These are phyloP conservation scores for Cathartes aura DNA, from an alignment of 2,113 vertebrate species.

Conservation along the genomic window DNA sequence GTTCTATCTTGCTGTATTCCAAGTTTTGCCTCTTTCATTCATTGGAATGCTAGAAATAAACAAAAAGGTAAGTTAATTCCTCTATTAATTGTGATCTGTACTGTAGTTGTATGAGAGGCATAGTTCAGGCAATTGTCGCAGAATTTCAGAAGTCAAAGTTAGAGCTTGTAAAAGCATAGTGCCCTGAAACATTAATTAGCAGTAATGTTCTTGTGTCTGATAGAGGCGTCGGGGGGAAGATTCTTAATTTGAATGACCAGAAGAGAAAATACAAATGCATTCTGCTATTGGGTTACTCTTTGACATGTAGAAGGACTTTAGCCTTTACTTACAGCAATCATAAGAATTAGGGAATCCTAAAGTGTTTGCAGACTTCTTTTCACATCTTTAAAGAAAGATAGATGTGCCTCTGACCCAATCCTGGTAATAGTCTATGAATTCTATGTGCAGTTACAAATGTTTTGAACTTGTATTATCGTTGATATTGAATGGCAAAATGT, in stretches of 20 bases:
- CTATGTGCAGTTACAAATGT: background rate
- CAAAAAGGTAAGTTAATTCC: slow-evolving; percentile 81
- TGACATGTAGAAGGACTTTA: background rate
- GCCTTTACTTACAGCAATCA: background rate
- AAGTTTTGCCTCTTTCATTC: slow-evolving; percentile 87
- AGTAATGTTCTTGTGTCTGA: background rate
- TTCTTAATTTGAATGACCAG: background rate
- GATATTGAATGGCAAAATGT: background rate
- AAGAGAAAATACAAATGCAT: background rate
- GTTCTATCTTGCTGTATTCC: slow-evolving; percentile 89
- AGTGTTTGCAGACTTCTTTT: background rate
- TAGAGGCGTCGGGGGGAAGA: accelerated
- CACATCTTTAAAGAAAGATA: background rate
- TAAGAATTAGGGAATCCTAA: background rate
- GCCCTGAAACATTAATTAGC: background rate
- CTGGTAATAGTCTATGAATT: background rate
- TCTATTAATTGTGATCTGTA: background rate
- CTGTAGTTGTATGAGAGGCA: background rate
- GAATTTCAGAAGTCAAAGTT: background rate
- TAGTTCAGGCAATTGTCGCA: background rate
- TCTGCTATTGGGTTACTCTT: background rate
- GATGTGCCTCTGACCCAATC: background rate
- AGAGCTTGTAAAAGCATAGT: background rate
- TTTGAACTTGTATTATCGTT: background rate
- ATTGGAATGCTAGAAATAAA: slow-evolving; percentile 91